Conservation (phyloP, 2,888 invertebrate species). For the Pseudococcus longispinus region DNA sequence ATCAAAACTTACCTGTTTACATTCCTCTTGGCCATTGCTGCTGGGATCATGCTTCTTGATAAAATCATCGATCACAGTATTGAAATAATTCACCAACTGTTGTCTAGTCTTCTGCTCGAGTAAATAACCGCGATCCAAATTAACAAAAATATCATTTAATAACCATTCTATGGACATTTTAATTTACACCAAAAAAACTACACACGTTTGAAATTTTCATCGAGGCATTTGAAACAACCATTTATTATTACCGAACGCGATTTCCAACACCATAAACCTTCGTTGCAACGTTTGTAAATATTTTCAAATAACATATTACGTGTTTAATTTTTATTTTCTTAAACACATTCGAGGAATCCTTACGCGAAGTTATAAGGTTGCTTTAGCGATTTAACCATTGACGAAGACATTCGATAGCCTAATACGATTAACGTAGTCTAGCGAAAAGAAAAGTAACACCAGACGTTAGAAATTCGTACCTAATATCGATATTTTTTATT, state of each 20-base stretch:
- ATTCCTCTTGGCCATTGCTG: conserved; percentile 21
- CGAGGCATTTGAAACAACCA: neutral
- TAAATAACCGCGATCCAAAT: conserved; percentile 75
- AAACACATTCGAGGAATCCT: conserved; percentile 27
- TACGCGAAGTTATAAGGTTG: conserved; percentile 27
- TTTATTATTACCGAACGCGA: conserved; percentile 1
- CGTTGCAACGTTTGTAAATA: neutral
- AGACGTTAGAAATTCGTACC: neutral
- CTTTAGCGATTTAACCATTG: neutral
- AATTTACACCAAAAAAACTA: neutral
- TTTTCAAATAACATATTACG: neutral
- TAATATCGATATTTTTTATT: neutral
- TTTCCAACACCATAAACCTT: neutral
- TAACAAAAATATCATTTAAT: conserved; percentile 77
- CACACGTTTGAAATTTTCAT: neutral
- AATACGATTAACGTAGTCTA: neutral
- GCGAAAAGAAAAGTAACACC: neutral
- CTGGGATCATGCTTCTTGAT: conserved; percentile 61
- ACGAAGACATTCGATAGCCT: neutral
- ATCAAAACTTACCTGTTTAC: conserved; percentile 29
- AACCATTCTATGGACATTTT: conserved; percentile 79
- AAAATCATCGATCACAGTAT: conserved; percentile 79
- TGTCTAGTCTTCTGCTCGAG: conserved; percentile 75
- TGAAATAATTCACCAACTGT: conserved; percentile 78
- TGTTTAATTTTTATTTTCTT: neutral